Base-by-base conservation (phyloP, 2,888 invertebrate species). In the Chrysolina americana region DNA sequence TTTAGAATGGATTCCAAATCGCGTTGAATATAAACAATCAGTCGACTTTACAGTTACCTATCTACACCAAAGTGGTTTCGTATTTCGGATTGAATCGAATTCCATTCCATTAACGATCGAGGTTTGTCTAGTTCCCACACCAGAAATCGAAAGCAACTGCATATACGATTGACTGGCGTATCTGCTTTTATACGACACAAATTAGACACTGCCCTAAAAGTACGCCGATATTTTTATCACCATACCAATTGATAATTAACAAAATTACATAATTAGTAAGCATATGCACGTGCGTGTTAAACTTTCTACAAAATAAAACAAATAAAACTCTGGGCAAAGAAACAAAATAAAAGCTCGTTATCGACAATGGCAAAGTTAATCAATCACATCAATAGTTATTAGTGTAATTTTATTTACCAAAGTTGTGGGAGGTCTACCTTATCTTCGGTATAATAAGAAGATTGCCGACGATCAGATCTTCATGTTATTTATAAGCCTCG, bases 181-280 rank as follows among this genome's bases (percentile, higher is more conserved):
- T 63, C 17, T 65, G 19, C 11, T 64, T 76, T 65, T 72, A 76
- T 76, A 73, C 44, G 53, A 53, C 21, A 66, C 36, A 53, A 74
- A 70, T 72, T 64, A 44, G 44, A 50, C 64, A 73, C 47, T 59
- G 64, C n/a, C 68, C 68, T 36, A 47, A 68, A 73, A 68, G 63
- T 68, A 41, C 28, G 36, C 47, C 0, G 13, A 56, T 28, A 77
- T 71, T 78, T 76, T 71, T 70, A 72, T 68, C 73, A 72, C 65
- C 70, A 73, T 47, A 62, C 68, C 41, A 71, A 71, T 68, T 36
- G 17, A 71, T 73, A 75, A 78, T 75, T 74, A 79, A 79, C 76
- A 76, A 79, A 59, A 78, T 79, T 76, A 76, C 72, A 76, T 76
- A 78, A 79, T 76, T 78, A 77, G 74, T 76, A 75, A 70, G 56